Conservation (phyloP, 2,888 invertebrate species). For the Orthosia gracilis region DNA sequence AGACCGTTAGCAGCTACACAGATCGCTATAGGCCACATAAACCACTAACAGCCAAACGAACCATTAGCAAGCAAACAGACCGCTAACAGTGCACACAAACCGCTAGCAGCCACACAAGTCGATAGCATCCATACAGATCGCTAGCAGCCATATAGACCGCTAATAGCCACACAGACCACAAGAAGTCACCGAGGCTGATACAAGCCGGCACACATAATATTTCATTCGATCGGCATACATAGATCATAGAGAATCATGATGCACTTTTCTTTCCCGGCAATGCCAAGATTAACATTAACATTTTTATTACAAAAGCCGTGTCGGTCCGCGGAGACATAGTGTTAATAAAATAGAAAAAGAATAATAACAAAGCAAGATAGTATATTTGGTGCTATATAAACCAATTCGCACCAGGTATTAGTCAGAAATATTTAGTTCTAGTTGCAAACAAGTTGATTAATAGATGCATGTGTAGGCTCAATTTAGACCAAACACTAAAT, state of each 20-base stretch:
- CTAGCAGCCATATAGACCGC: background rate
- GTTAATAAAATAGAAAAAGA: background rate
- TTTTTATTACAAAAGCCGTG: background rate
- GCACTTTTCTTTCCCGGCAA: background rate
- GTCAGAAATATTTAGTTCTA: background rate
- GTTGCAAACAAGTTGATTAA: constrained; percentile 16
- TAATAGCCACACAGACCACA: background rate
- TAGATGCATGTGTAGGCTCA: constrained; percentile 18
- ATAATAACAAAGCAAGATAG: background rate
- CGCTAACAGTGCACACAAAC: too few species aligned
- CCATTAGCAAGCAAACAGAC: too few species aligned
- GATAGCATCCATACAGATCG: too few species aligned
- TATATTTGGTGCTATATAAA: background rate
- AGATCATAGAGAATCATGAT: too few species aligned
- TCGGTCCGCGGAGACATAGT: background rate
- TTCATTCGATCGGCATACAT: too few species aligned
- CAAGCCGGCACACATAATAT: background rate
- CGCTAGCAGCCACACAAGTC: background rate
- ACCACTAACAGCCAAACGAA: too few species aligned
- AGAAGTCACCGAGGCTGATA: background rate
- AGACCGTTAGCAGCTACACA: too few species aligned
- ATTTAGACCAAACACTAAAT: constrained; percentile 47
- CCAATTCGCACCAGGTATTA: background rate
- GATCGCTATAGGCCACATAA: too few species aligned
- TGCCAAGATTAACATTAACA: constrained; percentile 1